Evolutionary conservation across 2,797 vertebrate species (phyloP), one percentile per base, ranked within the genome.

Genomic region (Salmo trutta): DNA sequence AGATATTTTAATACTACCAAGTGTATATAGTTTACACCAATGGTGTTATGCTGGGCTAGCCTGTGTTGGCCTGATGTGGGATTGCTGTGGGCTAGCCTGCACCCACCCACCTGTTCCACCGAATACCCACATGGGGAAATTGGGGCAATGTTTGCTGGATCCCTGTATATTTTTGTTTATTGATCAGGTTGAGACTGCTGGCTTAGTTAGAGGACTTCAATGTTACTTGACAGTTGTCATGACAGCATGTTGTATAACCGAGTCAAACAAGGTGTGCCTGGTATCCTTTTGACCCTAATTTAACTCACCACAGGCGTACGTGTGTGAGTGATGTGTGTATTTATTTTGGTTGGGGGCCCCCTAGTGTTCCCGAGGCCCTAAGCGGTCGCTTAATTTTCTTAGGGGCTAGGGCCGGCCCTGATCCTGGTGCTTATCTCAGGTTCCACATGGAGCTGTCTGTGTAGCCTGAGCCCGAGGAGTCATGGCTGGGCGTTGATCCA

Each of bases 281-380:
- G 1, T 36, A 19, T 69, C 15, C 67, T 69, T 69, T 69, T 47
- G 6, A 69, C 67, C 10, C 33, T n/a, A 17, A 47, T 69, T 69
- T 24, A 65, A 19, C 10, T 21, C 17, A 70, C 5, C 33, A 52
- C 29, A 15, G 21, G 24, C 75, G 59, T 71, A 10, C n/a, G 10
- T 31, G 47, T 31, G 67, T 81, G 59, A 21, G 79, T 73, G 65
- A 76, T n/a, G 5, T 73, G 47, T 73, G 24, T 54, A 47, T 54
- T 16, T 56, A 16, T 31, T 10, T 33, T 47, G 0, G 41, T 47
- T 10, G 10, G 41, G 41, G 41, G 41, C 41, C 41, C 10, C 8
- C 41, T 47, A 47, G 41, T 10, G 41, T 0, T 10, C 36, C 8
- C 10, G 41, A 12, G 41, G 41, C 41, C 41, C 41, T 47, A 47